A percentile compares a stretch with the other conserved stretches of the same genome.
Evolutionary conservation across 2,888 invertebrate genomes (phyloP).

Genomic region (Flexamia atlantica): DNA sequence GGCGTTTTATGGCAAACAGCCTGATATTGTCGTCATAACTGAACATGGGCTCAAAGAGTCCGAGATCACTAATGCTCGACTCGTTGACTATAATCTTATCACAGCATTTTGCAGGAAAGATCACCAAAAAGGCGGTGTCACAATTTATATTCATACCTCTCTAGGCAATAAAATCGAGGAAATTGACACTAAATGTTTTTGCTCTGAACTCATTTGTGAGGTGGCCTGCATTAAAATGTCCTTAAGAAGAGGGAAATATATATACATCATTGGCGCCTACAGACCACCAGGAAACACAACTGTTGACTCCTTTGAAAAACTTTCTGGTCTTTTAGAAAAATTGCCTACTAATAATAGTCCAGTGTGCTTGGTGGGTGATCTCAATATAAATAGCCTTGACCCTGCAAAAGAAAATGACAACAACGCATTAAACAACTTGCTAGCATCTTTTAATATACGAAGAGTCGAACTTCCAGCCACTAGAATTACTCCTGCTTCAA

Average conservation of each 20-base stretch:
- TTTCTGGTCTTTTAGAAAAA: slow-evolving; percentile 1
- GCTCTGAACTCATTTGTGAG: slow-evolving; percentile 28
- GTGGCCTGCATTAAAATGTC: slow-evolving; percentile 20
- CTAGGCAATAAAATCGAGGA: not conserved
- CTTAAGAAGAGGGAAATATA: not conserved
- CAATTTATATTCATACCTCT: not conserved
- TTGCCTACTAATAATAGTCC: slow-evolving; percentile 8
- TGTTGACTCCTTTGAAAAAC: not conserved
- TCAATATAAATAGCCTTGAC: slow-evolving; percentile 6
- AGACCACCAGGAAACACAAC: not conserved
- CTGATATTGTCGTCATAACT: slow-evolving; percentile 31
- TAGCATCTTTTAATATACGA: slow-evolving; percentile 7
- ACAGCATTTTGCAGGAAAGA: slow-evolving; percentile 16
- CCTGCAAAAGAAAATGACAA: slow-evolving; percentile 14
- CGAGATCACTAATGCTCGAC: not conserved
- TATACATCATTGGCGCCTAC: not conserved
- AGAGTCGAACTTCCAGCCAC: slow-evolving; percentile 5
- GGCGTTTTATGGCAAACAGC: no score
- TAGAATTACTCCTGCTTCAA: not conserved
- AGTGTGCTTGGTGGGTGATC: slow-evolving; percentile 8
- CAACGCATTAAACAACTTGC: not conserved
- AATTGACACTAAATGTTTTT: not conserved
- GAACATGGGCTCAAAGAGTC: slow-evolving; percentile 24
- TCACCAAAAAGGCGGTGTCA: slow-evolving; percentile 11
- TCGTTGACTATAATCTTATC: not conserved